Conservation (phyloP, 2,113 vertebrate genomes). For the Pteruthius melanotis region DNA sequence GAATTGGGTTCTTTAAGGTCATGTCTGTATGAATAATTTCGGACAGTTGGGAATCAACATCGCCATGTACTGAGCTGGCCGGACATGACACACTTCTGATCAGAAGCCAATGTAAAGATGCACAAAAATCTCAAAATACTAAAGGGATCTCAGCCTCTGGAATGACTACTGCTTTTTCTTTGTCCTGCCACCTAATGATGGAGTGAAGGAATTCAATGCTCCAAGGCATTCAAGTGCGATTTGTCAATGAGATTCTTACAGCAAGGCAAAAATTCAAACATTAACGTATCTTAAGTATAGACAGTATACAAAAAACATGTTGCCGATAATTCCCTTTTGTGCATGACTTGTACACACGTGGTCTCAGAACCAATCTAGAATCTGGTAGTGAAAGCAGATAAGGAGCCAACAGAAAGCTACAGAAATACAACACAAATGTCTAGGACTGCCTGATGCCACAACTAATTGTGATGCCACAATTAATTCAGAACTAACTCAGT, state of each 20-base stretch:
- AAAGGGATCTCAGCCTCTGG: neutral
- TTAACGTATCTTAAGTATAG: fast-evolving
- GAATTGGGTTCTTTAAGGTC: neutral
- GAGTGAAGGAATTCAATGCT: neutral
- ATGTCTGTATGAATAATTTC: neutral
- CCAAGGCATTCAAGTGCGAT: neutral
- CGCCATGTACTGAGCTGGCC: neutral
- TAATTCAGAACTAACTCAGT: neutral
- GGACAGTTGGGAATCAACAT: neutral
- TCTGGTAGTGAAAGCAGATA: neutral
- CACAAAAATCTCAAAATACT: neutral
- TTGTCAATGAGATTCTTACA: neutral
- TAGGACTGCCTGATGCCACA: neutral
- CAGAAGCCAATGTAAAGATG: neutral
- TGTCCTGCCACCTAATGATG: neutral
- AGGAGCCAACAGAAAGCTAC: neutral
- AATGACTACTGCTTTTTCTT: neutral
- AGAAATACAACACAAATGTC: neutral
- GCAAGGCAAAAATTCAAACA: neutral
- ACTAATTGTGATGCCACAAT: no score
- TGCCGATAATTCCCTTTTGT: neutral
- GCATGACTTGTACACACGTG: neutral
- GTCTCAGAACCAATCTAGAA: neutral
- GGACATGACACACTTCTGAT: neutral
- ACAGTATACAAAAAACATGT: neutral